Evolutionary conservation across 2,113 vertebrate species (phyloP).

Genomic region (Pipra filicauda): DNA sequence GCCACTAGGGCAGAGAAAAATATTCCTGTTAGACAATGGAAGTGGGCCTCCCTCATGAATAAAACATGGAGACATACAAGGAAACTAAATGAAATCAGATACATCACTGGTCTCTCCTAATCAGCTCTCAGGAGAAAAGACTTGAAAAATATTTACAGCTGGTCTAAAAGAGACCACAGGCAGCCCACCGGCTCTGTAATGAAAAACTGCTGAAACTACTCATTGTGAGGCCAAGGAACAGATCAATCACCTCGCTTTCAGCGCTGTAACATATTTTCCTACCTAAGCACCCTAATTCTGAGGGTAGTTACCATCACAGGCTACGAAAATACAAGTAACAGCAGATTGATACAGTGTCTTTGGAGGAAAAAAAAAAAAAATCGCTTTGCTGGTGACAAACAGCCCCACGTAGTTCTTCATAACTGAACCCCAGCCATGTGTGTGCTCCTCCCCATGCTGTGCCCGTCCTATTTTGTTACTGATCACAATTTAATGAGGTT

Average conservation of each 20-base stretch:
- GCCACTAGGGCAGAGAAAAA: conserved; percentile 17
- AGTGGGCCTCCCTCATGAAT: conserved; percentile 65
- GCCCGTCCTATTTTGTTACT: not conserved
- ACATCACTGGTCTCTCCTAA: not conserved
- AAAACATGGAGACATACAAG: conserved; percentile 57
- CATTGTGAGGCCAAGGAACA: not conserved
- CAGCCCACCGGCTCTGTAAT: not conserved
- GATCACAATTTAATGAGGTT: not conserved
- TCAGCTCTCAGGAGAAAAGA: conserved; percentile 4
- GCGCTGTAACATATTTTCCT: not conserved
- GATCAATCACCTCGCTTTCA: not conserved
- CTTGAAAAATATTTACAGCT: conserved; percentile 11
- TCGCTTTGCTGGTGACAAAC: not conserved
- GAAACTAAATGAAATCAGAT: conserved; percentile 14
- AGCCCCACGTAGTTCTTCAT: fast-evolving
- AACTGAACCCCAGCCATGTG: not conserved
- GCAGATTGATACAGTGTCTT: not conserved
- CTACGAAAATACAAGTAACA: not conserved
- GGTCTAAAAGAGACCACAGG: not conserved
- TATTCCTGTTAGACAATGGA: conserved; percentile 44
- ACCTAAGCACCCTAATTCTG: not conserved
- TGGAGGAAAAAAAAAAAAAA: not conserved
- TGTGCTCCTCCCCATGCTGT: not conserved
- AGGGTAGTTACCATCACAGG: not conserved
- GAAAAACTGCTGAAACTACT: not conserved